phyloP scores from a whole-genome alignment of 2,113 vertebrate genomes.

The Pitta sordida region DNA sequence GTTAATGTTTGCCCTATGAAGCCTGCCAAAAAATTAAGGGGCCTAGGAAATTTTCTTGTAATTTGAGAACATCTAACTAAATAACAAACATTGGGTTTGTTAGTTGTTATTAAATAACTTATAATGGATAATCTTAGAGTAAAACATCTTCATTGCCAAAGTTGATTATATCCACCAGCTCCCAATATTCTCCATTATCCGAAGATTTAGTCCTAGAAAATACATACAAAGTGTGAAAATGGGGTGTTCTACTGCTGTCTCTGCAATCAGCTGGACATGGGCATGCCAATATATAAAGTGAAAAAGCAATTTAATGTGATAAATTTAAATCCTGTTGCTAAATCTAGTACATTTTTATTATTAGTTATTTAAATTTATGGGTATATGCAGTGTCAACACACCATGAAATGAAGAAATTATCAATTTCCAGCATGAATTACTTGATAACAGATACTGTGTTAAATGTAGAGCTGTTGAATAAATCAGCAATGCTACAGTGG shows the following conservation, averaged over 20 bases:
- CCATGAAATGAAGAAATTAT: conserved; percentile 46
- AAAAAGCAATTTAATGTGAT: background rate
- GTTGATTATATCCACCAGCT: background rate
- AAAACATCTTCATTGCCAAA: background rate
- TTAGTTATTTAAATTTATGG: conserved; percentile 29
- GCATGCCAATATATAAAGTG: background rate
- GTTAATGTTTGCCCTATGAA: background rate
- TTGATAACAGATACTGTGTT: conserved; percentile 14
- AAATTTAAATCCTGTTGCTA: background rate
- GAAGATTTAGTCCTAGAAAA: background rate
- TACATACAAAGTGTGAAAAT: background rate
- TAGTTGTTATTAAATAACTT: background rate
- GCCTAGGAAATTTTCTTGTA: background rate
- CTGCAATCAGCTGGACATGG: background rate
- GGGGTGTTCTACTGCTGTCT: background rate
- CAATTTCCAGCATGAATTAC: conserved; percentile 30
- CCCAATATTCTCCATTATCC: background rate
- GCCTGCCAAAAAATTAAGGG: background rate
- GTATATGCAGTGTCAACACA: background rate
- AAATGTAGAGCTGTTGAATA: conserved; percentile 19
- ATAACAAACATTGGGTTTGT: background rate
- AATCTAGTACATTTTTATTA: background rate
- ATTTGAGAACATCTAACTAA: background rate
- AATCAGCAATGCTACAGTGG: conserved; percentile 10
- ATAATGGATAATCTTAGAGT: background rate